Conservation (phyloP, 2,113 vertebrate genomes). For the Panthera tigris region DNA sequence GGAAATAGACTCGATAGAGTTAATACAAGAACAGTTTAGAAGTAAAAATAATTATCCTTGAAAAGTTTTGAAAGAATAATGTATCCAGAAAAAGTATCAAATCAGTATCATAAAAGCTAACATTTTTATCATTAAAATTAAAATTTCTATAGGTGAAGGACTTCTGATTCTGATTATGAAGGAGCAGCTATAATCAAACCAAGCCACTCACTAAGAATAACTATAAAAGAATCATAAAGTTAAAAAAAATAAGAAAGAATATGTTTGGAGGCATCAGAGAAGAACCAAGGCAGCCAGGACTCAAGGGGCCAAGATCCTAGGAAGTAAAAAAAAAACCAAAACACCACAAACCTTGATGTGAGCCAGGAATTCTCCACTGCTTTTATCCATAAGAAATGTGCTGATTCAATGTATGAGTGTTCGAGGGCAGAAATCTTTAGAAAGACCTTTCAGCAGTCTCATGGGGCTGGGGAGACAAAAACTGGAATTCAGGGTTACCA, state of each 20-base stretch:
- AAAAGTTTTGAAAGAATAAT: not conserved
- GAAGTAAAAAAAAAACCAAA: not conserved
- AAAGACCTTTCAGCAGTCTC: not conserved
- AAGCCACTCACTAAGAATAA: not conserved
- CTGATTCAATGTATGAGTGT: not conserved
- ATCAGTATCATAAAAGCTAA: not conserved
- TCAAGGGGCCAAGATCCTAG: not conserved
- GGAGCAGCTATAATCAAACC: not conserved
- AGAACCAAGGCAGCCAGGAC: not conserved
- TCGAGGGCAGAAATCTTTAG: not conserved
- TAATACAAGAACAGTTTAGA: not conserved
- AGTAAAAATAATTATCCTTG: not conserved
- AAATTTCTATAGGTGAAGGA: not conserved
- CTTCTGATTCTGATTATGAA: not conserved
- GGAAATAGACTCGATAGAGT: not conserved
- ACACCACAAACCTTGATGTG: not conserved
- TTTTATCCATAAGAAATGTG: not conserved
- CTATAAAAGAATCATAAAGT: not conserved
- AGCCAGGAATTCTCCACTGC: not conserved
- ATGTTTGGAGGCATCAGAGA: not conserved
- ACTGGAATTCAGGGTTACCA: not conserved
- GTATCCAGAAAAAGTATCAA: not conserved
- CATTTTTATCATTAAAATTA: not conserved
- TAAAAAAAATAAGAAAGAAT: not conserved
- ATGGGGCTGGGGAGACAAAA: not conserved